phyloP scores from a whole-genome alignment of 2,113 vertebrate genomes.

The Tenebrosternarchus preto region DNA sequence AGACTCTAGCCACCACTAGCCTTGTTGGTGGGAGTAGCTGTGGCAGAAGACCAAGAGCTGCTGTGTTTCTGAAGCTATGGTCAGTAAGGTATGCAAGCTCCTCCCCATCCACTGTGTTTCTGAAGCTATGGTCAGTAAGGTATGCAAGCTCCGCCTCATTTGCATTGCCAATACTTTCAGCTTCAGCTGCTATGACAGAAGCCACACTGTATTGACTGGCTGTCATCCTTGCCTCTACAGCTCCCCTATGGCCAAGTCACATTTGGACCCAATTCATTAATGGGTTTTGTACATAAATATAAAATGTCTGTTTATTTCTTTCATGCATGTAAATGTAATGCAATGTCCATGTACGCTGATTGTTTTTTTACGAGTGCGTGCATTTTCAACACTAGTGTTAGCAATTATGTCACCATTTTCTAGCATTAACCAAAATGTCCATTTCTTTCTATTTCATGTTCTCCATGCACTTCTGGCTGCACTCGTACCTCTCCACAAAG shows the following conservation, averaged over 20 bases:
- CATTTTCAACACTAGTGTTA: constrained; percentile 32
- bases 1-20: constrained; percentile 35
- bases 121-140: background rate
- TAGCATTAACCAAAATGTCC: constrained; percentile 68
- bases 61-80: constrained; percentile 32
- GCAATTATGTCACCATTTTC: background rate
- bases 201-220: constrained; percentile 4
- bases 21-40: constrained; percentile 41
- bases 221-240: constrained; percentile 51
- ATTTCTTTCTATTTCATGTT: constrained; percentile 48
- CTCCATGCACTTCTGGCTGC: constrained; percentile 63
- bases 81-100: constrained; percentile 5
- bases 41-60: constrained; percentile 43
- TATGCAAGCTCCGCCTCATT: constrained; percentile 25
- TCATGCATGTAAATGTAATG: constrained; percentile 33
- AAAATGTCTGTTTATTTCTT: constrained; percentile 31
- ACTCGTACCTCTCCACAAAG: constrained; percentile 70
- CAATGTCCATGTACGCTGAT: background rate
- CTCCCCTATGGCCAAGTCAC: constrained; percentile 60
- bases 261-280: constrained; percentile 33
- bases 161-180: constrained; percentile 56
- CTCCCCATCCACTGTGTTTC: constrained; percentile 25
- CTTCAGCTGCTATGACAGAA: constrained; percentile 29
- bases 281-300: constrained; percentile 7
- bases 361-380: constrained; percentile 12